Conservation (phyloP, 2,797 vertebrate species). For the Muscicapa comitata region DNA sequence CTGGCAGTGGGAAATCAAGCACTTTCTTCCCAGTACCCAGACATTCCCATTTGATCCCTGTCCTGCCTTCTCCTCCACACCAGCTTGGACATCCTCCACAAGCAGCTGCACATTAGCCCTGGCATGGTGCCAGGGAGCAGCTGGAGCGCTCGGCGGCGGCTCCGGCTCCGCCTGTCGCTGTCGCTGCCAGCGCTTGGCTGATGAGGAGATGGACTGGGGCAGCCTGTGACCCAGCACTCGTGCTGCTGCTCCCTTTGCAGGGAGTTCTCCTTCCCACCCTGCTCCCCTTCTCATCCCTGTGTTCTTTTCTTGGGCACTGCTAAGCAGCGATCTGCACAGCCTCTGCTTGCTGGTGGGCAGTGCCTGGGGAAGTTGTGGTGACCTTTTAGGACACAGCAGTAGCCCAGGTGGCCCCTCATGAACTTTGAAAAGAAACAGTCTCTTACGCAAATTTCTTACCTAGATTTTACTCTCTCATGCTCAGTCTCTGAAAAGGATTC, state of each 20-base stretch:
- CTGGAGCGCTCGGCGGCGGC: background rate
- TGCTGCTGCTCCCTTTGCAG: background rate
- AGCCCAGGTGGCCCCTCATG: background rate
- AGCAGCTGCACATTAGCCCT: background rate
- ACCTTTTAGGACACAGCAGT: background rate
- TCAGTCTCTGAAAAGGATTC: background rate
- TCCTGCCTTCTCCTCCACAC: background rate
- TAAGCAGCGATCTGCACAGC: background rate
- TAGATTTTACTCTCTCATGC: background rate
- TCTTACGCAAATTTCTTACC: background rate
- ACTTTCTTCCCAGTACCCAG: background rate
- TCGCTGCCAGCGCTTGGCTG: background rate
- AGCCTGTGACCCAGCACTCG: background rate
- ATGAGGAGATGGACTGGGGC: background rate
- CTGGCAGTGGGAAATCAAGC: background rate
- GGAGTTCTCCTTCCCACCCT: background rate
- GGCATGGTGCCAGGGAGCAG: background rate
- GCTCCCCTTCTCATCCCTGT: background rate
- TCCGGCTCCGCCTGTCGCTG: background rate
- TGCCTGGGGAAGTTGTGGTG: background rate
- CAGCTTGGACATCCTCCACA: background rate
- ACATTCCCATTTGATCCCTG: background rate
- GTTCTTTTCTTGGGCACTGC: background rate
- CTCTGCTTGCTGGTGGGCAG: background rate
- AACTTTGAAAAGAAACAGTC: background rate